These are phyloP conservation scores for Promerops cafer DNA, from an alignment of 2,113 vertebrate genomes.

Conservation along the genomic window DNA sequence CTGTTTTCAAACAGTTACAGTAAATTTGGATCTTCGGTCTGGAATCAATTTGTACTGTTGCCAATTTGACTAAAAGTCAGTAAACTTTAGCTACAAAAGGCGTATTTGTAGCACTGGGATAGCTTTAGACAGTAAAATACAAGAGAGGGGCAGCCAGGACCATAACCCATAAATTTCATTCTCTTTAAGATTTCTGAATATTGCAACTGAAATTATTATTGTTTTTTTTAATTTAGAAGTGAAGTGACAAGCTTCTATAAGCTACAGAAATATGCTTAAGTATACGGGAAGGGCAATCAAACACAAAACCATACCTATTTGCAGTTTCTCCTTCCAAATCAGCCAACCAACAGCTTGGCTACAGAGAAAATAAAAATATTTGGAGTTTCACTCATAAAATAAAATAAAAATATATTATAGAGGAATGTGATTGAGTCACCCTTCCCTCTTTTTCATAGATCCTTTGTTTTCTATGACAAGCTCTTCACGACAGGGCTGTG, in stretches of 20 bases:
- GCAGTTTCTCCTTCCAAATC: background rate
- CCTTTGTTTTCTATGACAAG: background rate
- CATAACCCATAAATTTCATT: background rate
- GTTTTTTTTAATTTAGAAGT: background rate
- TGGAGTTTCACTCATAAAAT: background rate
- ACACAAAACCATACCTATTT: background rate
- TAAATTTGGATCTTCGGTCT: background rate
- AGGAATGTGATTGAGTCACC: background rate
- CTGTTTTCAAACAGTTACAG: slow-evolving; percentile 1
- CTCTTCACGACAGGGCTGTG: background rate
- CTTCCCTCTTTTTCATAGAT: background rate
- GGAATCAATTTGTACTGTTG: background rate
- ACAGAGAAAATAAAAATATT: background rate
- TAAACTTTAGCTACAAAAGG: background rate
- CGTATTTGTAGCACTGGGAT: background rate
- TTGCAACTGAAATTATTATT: background rate
- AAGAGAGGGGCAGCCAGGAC: background rate
- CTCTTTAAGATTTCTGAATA: background rate
- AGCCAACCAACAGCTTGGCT: background rate
- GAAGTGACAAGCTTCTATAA: background rate
- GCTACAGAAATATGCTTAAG: background rate
- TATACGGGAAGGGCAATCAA: background rate
- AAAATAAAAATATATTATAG: background rate
- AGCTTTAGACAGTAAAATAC: background rate
- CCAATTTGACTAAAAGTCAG: background rate